A percentile compares a stretch with the other conserved stretches of the same genome.
Evolutionary conservation across 2,888 invertebrate genomes (phyloP).

Genomic region (Mesochorus sp.): DNA sequence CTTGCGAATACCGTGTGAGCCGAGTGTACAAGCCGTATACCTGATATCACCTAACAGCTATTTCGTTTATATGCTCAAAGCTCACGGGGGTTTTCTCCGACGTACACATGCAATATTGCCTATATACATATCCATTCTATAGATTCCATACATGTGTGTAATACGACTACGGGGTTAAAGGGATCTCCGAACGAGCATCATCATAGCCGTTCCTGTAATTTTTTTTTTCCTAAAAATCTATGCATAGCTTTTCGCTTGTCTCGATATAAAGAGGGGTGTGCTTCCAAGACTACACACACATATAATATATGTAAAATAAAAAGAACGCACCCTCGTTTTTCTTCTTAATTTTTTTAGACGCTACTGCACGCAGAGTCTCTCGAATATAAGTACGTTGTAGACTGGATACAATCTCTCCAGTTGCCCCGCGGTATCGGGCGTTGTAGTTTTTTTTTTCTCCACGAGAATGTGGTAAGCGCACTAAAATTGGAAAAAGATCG

Average conservation of each 20-base stretch:
- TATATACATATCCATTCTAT: slow-evolving; percentile 1
- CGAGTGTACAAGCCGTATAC: slow-evolving; percentile 71
- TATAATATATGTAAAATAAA: slow-evolving; percentile 2
- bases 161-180: slow-evolving; percentile 16
- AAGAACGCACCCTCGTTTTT: not conserved
- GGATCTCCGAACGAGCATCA: slow-evolving; percentile 9
- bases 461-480: slow-evolving; percentile 6
- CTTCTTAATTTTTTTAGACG: not conserved
- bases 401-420: not conserved
- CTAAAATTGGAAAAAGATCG: slow-evolving; percentile 51
- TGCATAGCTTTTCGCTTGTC: slow-evolving; percentile 70
- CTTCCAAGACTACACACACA: too few species aligned
- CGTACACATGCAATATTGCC: slow-evolving; percentile 28
- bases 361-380: slow-evolving; percentile 11
- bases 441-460: not conserved
- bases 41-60: slow-evolving; percentile 81
- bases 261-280: slow-evolving; percentile 60
- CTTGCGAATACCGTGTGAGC: slow-evolving; percentile 33
- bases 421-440: not conserved
- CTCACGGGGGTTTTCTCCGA: slow-evolving; percentile 34
- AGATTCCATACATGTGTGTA: slow-evolving; percentile 36
- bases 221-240: slow-evolving; percentile 68
- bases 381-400: not conserved
- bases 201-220: slow-evolving; percentile 30
- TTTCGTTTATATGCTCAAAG: slow-evolving; percentile 75